A percentile compares a stretch with the other conserved stretches of the same genome.
Conservation (phyloP, 2,797 vertebrate genomes). For the Neosilurus mollespiculum region DNA sequence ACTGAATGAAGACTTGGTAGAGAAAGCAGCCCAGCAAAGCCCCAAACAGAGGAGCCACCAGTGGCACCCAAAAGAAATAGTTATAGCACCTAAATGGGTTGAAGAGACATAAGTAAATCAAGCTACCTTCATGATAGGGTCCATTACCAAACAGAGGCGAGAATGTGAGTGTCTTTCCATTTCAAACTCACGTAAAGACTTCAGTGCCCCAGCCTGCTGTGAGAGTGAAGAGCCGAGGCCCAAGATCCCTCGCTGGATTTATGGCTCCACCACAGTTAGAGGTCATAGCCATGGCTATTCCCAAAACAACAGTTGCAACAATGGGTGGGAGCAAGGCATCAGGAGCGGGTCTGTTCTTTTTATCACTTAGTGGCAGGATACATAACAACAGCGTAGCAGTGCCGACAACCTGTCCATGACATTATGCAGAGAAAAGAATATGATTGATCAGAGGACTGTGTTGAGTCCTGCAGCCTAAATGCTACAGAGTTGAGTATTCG, state of each 20-base stretch:
- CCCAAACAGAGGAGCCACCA: constrained; percentile 78
- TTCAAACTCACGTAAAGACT: constrained; percentile 82
- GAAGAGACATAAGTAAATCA: background rate
- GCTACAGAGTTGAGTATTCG: background rate
- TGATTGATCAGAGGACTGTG: background rate
- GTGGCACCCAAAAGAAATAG: constrained; percentile 84
- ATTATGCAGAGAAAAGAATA: background rate
- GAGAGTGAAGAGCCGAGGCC: constrained; percentile 83
- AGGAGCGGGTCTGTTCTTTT: constrained; percentile 74
- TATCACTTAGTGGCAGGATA: constrained; percentile 74
- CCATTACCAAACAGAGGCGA: background rate
- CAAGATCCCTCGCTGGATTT: constrained; percentile 84
- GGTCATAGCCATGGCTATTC: constrained; percentile 78
- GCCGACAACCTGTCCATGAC: constrained; percentile 73
- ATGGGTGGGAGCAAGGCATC: constrained; percentile 72
- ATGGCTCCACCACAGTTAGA: constrained; percentile 81
- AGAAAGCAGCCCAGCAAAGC: constrained; percentile 64
- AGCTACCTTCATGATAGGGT: background rate
- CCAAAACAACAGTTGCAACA: constrained; percentile 75
- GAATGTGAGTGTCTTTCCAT: background rate
- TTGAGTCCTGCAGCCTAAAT: background rate
- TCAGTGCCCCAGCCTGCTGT: constrained; percentile 83
- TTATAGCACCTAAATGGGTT: constrained; percentile 69
- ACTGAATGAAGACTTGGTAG: constrained; percentile 76
- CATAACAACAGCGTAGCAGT: constrained; percentile 76